Conservation (phyloP, 1,140 invertebrate species). For the Probaryconus sp. region DNA sequence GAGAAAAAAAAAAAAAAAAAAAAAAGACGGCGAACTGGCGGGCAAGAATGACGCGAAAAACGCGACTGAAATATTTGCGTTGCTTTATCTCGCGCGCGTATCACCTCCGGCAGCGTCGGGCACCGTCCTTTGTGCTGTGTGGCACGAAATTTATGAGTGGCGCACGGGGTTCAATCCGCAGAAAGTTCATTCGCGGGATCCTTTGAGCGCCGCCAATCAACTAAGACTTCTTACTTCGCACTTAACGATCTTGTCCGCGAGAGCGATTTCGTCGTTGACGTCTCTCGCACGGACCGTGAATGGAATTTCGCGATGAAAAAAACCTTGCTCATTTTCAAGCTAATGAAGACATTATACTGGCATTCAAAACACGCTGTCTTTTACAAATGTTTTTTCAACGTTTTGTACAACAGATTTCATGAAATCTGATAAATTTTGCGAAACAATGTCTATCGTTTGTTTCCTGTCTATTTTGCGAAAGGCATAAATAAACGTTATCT, state of each 20-base stretch:
- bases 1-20: neutral
- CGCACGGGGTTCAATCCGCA: constrained; percentile 6
- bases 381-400: too few species aligned
- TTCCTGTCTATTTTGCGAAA: too few species aligned
- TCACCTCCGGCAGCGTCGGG: constrained; percentile 15
- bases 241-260: constrained; percentile 12
- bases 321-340: too few species aligned
- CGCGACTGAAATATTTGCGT: constrained; percentile 16
- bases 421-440: too few species aligned
- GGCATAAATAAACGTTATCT: too few species aligned
- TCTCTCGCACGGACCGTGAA: constrained; percentile 2
- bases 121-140: constrained; percentile 3
- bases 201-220: constrained; percentile 34
- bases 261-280: neutral
- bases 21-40: constrained; percentile 1
- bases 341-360: too few species aligned
- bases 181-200: constrained; percentile 15
- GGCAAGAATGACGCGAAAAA: constrained; percentile 32
- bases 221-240: constrained; percentile 1
- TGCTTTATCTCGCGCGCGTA: constrained; percentile 25
- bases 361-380: too few species aligned
- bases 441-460: too few species aligned
- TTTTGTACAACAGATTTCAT: too few species aligned
- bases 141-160: constrained; percentile 36
- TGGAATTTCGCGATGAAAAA: neutral